A percentile compares a stretch with the other conserved stretches of the same genome.
Conservation (phyloP, 2,888 invertebrate species). For the Polydesmus complanatus region DNA sequence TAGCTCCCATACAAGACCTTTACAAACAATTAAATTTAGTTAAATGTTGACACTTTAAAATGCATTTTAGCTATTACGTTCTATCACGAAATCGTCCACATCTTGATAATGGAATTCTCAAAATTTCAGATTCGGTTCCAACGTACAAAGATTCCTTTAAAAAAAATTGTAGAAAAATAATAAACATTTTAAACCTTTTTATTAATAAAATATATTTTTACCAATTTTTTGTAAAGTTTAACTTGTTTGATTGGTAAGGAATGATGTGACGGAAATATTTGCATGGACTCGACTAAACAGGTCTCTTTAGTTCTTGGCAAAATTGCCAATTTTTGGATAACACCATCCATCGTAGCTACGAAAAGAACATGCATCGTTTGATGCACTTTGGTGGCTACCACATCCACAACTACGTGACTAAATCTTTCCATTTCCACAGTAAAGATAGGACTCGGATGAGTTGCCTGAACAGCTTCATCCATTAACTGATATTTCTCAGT, state of each 20-base stretch:
- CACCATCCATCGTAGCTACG: constrained; percentile 58
- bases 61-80: constrained; percentile 25
- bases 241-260: constrained; percentile 47
- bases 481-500: constrained; percentile 61
- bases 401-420: constrained; percentile 56
- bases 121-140: constrained; percentile 50
- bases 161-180: too few species aligned
- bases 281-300: constrained; percentile 76
- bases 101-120: constrained; percentile 61
- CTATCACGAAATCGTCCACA: constrained; percentile 51
- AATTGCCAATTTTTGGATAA: constrained; percentile 65
- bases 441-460: constrained; percentile 53
- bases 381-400: constrained; percentile 54
- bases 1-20: constrained; percentile 57
- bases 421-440: constrained; percentile 48
- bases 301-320: constrained; percentile 53
- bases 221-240: constrained; percentile 57
- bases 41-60: not conserved
- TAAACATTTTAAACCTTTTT: too few species aligned
- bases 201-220: constrained; percentile 29
- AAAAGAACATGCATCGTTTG: constrained; percentile 57
- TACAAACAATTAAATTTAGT: not conserved
- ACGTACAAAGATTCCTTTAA: constrained; percentile 59
- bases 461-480: constrained; percentile 70
- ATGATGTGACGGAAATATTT: constrained; percentile 43